Evolutionary conservation across 2,888 invertebrate genomes (phyloP).

Genomic region (Micoletzkya japonica): DNA sequence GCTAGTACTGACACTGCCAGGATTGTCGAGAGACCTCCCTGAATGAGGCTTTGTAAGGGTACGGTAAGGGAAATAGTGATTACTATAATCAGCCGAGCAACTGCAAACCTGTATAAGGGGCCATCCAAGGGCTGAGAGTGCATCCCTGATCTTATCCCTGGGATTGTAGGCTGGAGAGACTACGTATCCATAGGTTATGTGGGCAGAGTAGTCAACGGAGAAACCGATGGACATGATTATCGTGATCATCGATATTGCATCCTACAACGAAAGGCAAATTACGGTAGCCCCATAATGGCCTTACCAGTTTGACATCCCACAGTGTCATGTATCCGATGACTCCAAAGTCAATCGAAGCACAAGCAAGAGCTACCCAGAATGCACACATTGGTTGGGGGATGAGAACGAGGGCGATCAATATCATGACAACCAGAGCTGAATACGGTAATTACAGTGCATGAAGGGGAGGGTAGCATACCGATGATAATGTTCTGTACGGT

Average conservation of each 20-base stretch:
- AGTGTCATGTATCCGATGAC: conserved; percentile 94
- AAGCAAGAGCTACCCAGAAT: conserved; percentile 90
- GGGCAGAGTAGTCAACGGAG: conserved; percentile 89
- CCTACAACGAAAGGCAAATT: conserved; percentile 66
- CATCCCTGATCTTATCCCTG: conserved; percentile 74
- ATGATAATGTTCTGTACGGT: conserved; percentile 62
- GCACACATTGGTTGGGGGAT: conserved; percentile 89
- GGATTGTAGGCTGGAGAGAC: conserved; percentile 46
- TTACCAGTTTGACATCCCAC: conserved; percentile 84
- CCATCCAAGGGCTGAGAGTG: conserved; percentile 83
- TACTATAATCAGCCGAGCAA: conserved; percentile 63
- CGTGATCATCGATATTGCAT: conserved; percentile 73
- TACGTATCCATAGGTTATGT: conserved; percentile 64
- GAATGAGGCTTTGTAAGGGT: conserved; percentile 66
- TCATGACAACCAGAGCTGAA: conserved; percentile 74
- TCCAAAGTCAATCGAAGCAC: conserved; percentile 88
- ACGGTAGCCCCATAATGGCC: conserved; percentile 4
- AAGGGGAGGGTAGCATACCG: conserved; percentile 3
- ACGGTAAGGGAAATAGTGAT: not conserved
- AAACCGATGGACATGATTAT: conserved; percentile 96
- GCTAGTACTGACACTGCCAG: conserved; percentile 83
- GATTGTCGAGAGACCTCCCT: conserved; percentile 81
- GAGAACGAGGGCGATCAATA: conserved; percentile 87
- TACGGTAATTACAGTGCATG: not conserved
- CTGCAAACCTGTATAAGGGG: conserved; percentile 79